Conservation (phyloP, 1,140 invertebrate genomes). For the Diprion similis region DNA sequence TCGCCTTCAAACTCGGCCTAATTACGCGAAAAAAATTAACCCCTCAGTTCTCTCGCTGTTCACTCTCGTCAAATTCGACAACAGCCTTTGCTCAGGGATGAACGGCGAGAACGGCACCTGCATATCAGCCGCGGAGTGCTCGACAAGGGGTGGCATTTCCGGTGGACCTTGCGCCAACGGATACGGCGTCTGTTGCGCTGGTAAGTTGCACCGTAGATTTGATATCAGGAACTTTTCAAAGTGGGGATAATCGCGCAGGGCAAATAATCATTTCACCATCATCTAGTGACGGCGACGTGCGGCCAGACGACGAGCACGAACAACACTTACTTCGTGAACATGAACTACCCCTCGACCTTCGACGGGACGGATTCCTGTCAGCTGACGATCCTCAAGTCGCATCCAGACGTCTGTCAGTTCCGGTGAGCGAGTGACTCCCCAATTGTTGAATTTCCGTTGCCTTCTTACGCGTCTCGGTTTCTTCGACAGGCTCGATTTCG, state of each 20-base stretch:
- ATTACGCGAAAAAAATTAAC: neutral
- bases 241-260: constrained; percentile 7
- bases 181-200: constrained; percentile 77
- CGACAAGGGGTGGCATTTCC: constrained; percentile 69
- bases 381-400: constrained; percentile 77
- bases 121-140: constrained; percentile 72
- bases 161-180: constrained; percentile 80
- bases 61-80: constrained; percentile 76
- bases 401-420: constrained; percentile 81
- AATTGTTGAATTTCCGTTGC: neutral
- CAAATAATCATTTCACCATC: constrained; percentile 15
- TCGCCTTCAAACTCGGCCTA: too few relatives aligned
- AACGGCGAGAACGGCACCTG: constrained; percentile 82
- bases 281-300: constrained; percentile 76
- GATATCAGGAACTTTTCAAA: neutral
- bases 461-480: neutral
- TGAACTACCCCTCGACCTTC: constrained; percentile 75
- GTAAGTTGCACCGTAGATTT: constrained; percentile 59
- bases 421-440: constrained; percentile 61
- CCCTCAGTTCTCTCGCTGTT: constrained; percentile 75
- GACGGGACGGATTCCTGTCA: constrained; percentile 84
- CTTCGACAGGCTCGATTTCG: constrained; percentile 76
- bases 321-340: constrained; percentile 84
- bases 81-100: constrained; percentile 70
- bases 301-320: constrained; percentile 79